Base-by-base conservation (phyloP, 2,113 vertebrate genomes). In the Hyaena hyaena region DNA sequence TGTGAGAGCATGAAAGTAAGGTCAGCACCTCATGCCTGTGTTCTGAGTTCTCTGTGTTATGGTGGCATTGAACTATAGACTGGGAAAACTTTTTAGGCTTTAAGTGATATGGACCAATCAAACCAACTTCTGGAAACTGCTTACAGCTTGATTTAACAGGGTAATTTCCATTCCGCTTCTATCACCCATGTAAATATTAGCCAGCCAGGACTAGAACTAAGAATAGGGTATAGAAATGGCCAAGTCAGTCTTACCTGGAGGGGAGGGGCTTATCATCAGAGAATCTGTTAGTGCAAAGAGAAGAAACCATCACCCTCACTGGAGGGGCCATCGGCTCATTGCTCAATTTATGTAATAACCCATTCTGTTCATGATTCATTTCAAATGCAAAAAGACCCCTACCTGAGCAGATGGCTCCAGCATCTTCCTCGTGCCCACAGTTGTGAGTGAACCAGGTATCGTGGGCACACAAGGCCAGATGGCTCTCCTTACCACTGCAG, bases 381-480 rank as follows among this genome's bases (percentile, higher is more conserved):
- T 14, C 58, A 35, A 79, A 16, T 0, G 9, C 19, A 17, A 23
- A 50, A 71, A 24, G 80, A 9, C 8, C 11, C 48, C 80, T 98
- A 98, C 98, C 97, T 9, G 92, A 95, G 65, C 97, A 98, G 83
- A 97, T 43, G 23, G 69, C 97, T 19, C 94, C 94, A 0, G 95
- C 96, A 3, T 98, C 98, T 16, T 96, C 96, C 7, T 88, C 88
- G 0, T 98, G 98, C 2, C 90, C 88, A 33, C 98, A 98, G 79
- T 86, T 71, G 93, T 84, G 96, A 39, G 23, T 74, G 86, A 97
- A 95, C 97, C 96, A 98, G 58, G 85, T n/a, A 45, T 97, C 53
- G 1, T 97, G 97, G 76, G 58, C 2, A 1, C 97, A 97, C 10
- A 26, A 65, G 33, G 58, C 28, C 45, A 98, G 90, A 88, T 55